phyloP scores from a whole-genome alignment of 2,113 vertebrate genomes.

The Lagopus muta region DNA sequence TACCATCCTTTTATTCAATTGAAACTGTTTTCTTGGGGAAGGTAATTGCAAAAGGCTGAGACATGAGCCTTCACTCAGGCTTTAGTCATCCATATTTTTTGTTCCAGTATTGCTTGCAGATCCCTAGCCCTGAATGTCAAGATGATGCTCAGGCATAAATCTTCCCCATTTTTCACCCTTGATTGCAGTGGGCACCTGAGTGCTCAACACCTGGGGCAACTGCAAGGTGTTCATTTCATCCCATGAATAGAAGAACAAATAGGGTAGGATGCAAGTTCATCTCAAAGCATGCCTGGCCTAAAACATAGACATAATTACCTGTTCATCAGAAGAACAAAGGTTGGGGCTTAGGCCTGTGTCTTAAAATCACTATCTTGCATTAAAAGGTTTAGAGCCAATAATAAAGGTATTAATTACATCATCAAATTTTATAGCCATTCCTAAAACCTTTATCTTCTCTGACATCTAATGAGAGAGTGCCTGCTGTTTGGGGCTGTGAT shows the following conservation, averaged over 20 bases:
- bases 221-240: not conserved
- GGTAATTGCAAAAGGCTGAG: not conserved
- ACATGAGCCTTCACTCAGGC: not conserved
- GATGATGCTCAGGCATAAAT: not conserved
- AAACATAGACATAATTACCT: not conserved
- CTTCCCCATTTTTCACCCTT: not conserved
- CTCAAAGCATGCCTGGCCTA: not conserved
- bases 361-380: not conserved
- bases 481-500: conserved; percentile 53
- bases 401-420: conserved; percentile 40
- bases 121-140: not conserved
- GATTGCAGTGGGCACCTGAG: not conserved
- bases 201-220: not conserved
- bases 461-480: conserved; percentile 33
- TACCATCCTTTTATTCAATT: not conserved
- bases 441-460: conserved; percentile 61
- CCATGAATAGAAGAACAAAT: not conserved
- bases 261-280: not conserved
- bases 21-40: not conserved
- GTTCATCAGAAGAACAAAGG: not conserved
- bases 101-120: not conserved
- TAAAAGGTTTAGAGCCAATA: conserved; percentile 36
- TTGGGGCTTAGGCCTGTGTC: accelerated
- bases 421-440: conserved; percentile 51
- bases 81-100: not conserved